Conservation (phyloP, 2,797 vertebrate species). For the Malurus leucopterus region DNA sequence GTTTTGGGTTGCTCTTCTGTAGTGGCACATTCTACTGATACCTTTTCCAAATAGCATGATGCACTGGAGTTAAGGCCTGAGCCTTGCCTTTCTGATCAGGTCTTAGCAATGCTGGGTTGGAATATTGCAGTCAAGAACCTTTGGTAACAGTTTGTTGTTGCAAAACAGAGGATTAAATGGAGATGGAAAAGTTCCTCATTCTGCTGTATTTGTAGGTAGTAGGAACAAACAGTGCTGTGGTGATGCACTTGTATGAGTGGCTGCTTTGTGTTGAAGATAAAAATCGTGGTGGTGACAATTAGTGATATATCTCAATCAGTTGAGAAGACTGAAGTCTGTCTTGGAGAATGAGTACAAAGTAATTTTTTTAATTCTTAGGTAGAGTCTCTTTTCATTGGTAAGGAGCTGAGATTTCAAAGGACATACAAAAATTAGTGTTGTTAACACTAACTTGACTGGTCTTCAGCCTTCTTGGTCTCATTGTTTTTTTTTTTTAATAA, state of each 20-base stretch:
- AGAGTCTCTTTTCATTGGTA: neutral
- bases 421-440: neutral
- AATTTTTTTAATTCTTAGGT: neutral
- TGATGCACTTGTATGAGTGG: neutral
- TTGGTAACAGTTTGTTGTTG: neutral
- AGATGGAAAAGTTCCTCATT: neutral
- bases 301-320: neutral
- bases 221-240: neutral
- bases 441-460: neutral
- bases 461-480: neutral
- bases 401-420: neutral
- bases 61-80: neutral
- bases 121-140: neutral
- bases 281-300: neutral
- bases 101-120: neutral
- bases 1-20: neutral
- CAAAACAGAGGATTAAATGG: neutral
- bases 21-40: neutral
- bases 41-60: neutral
- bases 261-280: neutral
- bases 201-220: neutral
- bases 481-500: neutral
- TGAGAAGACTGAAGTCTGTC: neutral
- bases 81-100: neutral
- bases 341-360: neutral